Conservation (phyloP, 1,140 invertebrate genomes). For the Drosophila seguyi region DNA sequence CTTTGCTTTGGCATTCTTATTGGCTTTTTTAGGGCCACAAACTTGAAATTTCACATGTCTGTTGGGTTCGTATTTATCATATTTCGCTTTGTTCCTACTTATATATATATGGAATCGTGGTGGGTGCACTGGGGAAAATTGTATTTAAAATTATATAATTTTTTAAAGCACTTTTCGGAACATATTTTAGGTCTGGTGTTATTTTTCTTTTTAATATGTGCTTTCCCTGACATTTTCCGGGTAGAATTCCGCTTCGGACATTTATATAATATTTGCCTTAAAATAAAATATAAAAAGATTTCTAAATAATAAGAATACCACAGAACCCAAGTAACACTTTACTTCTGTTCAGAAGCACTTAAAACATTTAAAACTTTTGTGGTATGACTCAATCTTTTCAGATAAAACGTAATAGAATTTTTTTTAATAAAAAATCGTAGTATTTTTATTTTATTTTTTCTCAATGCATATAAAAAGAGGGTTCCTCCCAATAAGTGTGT, state of each 20-base stretch:
- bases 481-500: conserved; percentile 1
- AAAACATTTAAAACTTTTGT: too few relatives aligned
- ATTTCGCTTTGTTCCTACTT: conserved; percentile 32
- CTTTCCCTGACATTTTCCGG: too few relatives aligned
- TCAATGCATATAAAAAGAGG: conserved; percentile 5
- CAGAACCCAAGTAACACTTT: too few relatives aligned
- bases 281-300: too few relatives aligned
- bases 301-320: too few relatives aligned
- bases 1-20: conserved; percentile 39
- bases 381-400: too few relatives aligned
- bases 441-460: conserved; percentile 1
- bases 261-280: too few relatives aligned
- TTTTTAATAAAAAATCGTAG: neutral
- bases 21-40: conserved; percentile 49
- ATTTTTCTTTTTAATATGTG: too few relatives aligned
- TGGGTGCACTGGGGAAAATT: conserved; percentile 2
- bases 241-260: too few relatives aligned
- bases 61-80: conserved; percentile 40
- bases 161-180: too few relatives aligned
- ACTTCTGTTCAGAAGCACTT: too few relatives aligned
- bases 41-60: conserved; percentile 53
- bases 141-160: neutral
- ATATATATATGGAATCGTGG: neutral
- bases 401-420: neutral
- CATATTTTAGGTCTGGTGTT: too few relatives aligned